phyloP scores from a whole-genome alignment of 2,888 invertebrate species.

The Drosophila longiperda region DNA sequence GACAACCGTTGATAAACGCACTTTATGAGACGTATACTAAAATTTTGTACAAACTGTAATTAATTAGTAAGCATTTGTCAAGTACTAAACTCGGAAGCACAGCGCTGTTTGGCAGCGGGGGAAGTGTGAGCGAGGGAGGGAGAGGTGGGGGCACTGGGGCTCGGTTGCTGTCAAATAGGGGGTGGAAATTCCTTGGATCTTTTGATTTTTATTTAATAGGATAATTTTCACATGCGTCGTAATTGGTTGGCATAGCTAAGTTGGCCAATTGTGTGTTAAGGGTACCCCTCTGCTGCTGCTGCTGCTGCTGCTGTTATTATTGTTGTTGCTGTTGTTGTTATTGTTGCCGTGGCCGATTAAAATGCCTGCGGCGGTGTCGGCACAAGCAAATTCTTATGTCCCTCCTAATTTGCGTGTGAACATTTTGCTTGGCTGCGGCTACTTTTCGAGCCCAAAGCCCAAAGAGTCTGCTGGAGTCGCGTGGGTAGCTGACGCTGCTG shows the following conservation, averaged over 20 bases:
- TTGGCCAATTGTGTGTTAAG: constrained; percentile 29
- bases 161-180: neutral
- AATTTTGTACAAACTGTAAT: constrained; percentile 85
- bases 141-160: neutral
- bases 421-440: constrained; percentile 42
- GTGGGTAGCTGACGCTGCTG: constrained; percentile 63
- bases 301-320: neutral
- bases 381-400: constrained; percentile 75
- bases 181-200: constrained; percentile 56
- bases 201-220: constrained; percentile 80
- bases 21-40: constrained; percentile 83
- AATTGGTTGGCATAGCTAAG: constrained; percentile 63
- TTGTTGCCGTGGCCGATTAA: constrained; percentile 58
- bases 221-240: constrained; percentile 82
- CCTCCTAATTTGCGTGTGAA: constrained; percentile 83
- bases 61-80: constrained; percentile 86
- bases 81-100: constrained; percentile 77
- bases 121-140: neutral
- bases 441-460: constrained; percentile 12
- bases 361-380: constrained; percentile 56
- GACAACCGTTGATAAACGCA: constrained; percentile 73
- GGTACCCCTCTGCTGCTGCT: constrained; percentile 6
- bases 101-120: neutral
- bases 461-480: constrained; percentile 30
- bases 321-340: constrained; percentile 13